Evolutionary conservation across 2,113 vertebrate genomes (phyloP).

Genomic region (Thomomys bottae): DNA sequence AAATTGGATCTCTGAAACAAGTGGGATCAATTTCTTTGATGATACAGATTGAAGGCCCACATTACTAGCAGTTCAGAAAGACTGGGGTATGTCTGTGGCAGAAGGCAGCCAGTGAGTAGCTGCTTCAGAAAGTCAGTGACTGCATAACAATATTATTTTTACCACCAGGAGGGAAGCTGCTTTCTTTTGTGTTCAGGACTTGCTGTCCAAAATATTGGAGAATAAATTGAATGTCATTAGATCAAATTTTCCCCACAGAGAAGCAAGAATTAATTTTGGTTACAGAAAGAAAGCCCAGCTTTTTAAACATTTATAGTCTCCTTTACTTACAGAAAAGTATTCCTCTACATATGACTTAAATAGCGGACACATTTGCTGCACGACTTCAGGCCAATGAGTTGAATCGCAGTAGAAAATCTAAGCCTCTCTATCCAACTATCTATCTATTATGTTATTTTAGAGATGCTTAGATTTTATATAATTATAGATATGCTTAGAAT

Average conservation of each 20-base stretch:
- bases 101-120: constrained; percentile 23
- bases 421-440: constrained; percentile 30
- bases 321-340: constrained; percentile 38
- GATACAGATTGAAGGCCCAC: constrained; percentile 21
- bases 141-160: constrained; percentile 16
- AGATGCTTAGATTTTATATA: too few species aligned
- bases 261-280: constrained; percentile 65
- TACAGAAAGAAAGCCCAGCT: constrained; percentile 54
- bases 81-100: constrained; percentile 3
- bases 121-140: background rate
- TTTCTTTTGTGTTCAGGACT: constrained; percentile 56
- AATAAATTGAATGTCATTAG: constrained; percentile 71
- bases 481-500: too few species aligned
- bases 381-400: constrained; percentile 43
- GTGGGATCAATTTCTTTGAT: constrained; percentile 20
- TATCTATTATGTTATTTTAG: too few species aligned
- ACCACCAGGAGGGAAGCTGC: constrained; percentile 29
- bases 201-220: constrained; percentile 59
- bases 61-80: constrained; percentile 49
- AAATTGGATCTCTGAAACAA: constrained; percentile 23
- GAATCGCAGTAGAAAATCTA: constrained; percentile 51
- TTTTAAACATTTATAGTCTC: constrained; percentile 59
- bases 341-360: constrained; percentile 46
- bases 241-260: constrained; percentile 66
- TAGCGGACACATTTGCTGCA: constrained; percentile 13